phyloP scores from a whole-genome alignment of 2,797 vertebrate genomes.

The Sphenodon punctatus region DNA sequence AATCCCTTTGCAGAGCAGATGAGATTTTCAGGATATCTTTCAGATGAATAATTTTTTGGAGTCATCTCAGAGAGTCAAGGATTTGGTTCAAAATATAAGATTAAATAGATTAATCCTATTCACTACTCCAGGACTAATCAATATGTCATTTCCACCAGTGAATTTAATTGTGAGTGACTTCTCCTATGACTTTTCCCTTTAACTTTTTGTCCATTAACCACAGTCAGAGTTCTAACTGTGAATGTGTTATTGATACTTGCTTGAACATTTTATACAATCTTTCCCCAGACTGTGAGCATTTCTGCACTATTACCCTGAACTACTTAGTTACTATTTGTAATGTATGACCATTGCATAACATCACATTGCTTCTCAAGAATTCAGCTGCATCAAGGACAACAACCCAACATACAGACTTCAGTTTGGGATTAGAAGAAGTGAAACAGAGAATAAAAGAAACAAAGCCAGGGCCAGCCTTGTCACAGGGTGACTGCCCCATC shows the following conservation, averaged over 20 bases:
- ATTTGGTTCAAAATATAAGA: neutral
- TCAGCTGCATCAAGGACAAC: too few species aligned
- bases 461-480: too few species aligned
- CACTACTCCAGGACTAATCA: neutral
- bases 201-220: neutral
- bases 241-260: neutral
- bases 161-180: neutral
- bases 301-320: too few species aligned
- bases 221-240: neutral
- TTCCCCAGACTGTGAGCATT: neutral
- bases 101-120: neutral
- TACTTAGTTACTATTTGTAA: too few species aligned
- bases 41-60: neutral
- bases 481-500: too few species aligned
- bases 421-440: too few species aligned
- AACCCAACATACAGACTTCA: too few species aligned
- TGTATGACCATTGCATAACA: too few species aligned
- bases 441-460: too few species aligned
- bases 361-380: too few species aligned
- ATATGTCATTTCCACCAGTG: neutral
- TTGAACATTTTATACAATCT: neutral
- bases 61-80: neutral
- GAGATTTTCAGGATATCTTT: neutral
- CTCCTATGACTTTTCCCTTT: neutral
- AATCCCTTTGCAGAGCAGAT: neutral